Conservation (phyloP, 2,113 vertebrate species). For the Syngnathus typhle region DNA sequence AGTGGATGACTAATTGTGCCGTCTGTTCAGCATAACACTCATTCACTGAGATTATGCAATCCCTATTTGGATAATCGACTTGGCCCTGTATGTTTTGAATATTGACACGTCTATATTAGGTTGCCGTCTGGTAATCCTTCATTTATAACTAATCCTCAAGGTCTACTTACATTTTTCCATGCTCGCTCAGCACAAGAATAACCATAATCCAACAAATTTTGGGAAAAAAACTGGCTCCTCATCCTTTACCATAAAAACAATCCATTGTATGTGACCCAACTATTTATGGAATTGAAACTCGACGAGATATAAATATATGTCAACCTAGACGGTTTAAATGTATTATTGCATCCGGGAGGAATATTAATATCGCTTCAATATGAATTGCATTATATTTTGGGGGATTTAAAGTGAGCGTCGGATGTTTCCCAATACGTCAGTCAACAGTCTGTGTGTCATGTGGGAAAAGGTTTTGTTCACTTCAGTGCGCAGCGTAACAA, state of each 20-base stretch:
- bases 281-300: neutral
- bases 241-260: slow-evolving; percentile 1
- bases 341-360: too few relatives aligned
- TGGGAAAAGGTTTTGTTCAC: slow-evolving; percentile 5
- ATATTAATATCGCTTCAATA: neutral
- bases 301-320: too few relatives aligned
- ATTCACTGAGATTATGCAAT: slow-evolving; percentile 48
- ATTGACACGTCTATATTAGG: slow-evolving; percentile 51
- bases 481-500: slow-evolving; percentile 52
- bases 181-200: slow-evolving; percentile 15
- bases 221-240: slow-evolving; percentile 3
- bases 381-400: neutral
- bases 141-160: slow-evolving; percentile 39
- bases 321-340: neutral
- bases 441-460: neutral
- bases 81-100: slow-evolving; percentile 26
- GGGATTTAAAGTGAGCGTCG: neutral
- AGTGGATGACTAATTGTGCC: slow-evolving; percentile 56
- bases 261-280: neutral
- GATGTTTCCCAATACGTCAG: neutral
- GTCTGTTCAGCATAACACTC: slow-evolving; percentile 43
- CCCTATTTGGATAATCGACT: slow-evolving; percentile 51
- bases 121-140: slow-evolving; percentile 38
- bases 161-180: slow-evolving; percentile 14
- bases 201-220: slow-evolving; percentile 29